phyloP scores from a whole-genome alignment of 2,113 vertebrate species.

The Pedetes capensis region DNA sequence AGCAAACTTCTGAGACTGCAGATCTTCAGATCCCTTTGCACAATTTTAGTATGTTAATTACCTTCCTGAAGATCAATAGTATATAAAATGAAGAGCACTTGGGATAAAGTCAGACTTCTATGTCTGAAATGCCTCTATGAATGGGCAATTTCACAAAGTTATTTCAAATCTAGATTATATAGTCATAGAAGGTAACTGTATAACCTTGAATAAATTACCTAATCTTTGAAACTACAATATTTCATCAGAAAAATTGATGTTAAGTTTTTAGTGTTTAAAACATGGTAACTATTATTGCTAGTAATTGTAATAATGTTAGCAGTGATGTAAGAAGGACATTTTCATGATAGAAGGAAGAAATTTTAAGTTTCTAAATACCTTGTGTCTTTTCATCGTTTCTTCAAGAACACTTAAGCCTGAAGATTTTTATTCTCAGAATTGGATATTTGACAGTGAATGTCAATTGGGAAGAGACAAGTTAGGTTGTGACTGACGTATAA shows the following conservation, averaged over 20 bases:
- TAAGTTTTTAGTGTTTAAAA: slow-evolving; percentile 14
- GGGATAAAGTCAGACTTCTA: background rate
- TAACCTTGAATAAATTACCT: background rate
- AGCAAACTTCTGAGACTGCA: background rate
- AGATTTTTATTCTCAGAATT: slow-evolving; percentile 58
- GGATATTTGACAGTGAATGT: background rate
- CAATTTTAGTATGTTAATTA: background rate
- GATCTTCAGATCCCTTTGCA: background rate
- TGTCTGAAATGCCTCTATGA: slow-evolving; percentile 39
- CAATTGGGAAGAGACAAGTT: slow-evolving; percentile 28
- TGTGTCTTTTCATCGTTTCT: slow-evolving; percentile 2
- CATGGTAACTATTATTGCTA: background rate
- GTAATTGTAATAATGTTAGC: background rate
- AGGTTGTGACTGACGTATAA: background rate
- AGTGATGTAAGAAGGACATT: background rate
- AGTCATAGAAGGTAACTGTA: background rate
- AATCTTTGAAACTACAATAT: background rate
- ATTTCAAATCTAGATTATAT: background rate
- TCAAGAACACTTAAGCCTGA: background rate
- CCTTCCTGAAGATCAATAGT: background rate
- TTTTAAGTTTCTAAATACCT: slow-evolving; percentile 32
- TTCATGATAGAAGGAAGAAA: background rate
- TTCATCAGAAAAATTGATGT: background rate
- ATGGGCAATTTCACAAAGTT: background rate
- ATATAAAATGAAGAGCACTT: background rate